Conservation (phyloP, 2,113 vertebrate species). For the Pavo muticus region DNA sequence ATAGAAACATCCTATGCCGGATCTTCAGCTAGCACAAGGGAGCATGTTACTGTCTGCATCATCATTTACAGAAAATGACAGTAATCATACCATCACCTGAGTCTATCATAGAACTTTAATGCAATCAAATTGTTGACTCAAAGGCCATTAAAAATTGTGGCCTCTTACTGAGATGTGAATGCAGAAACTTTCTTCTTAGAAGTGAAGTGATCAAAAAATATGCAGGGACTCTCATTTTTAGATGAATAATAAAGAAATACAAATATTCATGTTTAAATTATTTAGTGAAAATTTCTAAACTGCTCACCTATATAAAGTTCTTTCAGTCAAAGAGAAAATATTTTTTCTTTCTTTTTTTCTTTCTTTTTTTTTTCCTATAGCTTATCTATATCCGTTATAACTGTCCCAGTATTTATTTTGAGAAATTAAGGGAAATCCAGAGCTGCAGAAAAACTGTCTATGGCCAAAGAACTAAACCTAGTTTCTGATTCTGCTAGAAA, state of each 20-base stretch:
- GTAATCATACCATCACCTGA: neutral
- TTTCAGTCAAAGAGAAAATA: neutral
- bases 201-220: neutral
- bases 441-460: no score
- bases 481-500: neutral
- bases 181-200: neutral
- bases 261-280: neutral
- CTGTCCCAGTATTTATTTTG: neutral
- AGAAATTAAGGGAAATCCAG: no score
- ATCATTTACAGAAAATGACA: neutral
- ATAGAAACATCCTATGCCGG: neutral
- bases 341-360: neutral
- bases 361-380: no score
- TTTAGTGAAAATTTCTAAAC: fast-evolving
- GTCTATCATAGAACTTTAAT: neutral
- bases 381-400: neutral
- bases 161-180: neutral
- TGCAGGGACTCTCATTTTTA: neutral
- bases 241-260: neutral
- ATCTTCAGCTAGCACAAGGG: neutral
- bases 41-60: neutral
- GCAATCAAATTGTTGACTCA: neutral
- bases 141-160: neutral
- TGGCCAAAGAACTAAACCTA: no score
- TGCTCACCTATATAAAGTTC: neutral